Evolutionary conservation across 2,888 invertebrate genomes (phyloP).

Genomic region (Ferdinandea cuprea): DNA sequence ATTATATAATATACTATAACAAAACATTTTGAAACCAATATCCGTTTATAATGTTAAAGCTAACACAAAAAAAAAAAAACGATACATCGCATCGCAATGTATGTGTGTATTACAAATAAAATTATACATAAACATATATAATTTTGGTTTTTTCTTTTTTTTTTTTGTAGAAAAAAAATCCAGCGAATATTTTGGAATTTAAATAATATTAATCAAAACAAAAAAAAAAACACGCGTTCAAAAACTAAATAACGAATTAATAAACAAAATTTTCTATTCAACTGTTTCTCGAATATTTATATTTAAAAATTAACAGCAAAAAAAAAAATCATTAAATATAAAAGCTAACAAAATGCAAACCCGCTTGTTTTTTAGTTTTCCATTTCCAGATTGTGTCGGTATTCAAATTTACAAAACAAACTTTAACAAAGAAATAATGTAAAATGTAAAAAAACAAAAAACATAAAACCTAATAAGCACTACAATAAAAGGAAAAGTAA

Average conservation of each 20-base stretch:
- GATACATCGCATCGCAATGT: conserved; percentile 45
- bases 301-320: conserved; percentile 31
- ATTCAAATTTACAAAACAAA: conserved; percentile 24
- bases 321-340: conserved; percentile 24
- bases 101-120: conserved; percentile 38
- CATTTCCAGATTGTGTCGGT: conserved; percentile 34
- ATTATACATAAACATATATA: conserved; percentile 63
- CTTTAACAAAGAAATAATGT: conserved; percentile 37
- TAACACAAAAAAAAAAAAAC: conserved; percentile 58
- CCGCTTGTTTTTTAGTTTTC: conserved; percentile 49
- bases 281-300: conserved; percentile 68
- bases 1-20: conserved; percentile 74
- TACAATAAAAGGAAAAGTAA: conserved; percentile 64
- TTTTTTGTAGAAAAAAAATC: conserved; percentile 42
- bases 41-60: conserved; percentile 64
- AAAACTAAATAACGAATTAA: conserved; percentile 42
- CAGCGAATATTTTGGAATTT: conserved; percentile 52
- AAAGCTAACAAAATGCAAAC: conserved; percentile 30
- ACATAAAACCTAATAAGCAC: conserved; percentile 51
- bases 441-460: conserved; percentile 42
- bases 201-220: conserved; percentile 57
- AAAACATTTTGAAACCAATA: conserved; percentile 80
- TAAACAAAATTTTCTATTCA: conserved; percentile 61
- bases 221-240: conserved; percentile 44
- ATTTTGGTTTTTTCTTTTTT: too few species aligned